Evolutionary conservation across 2,113 vertebrate species (phyloP), one percentile per base, ranked within the genome.

Genomic region (Stictonetta naevosa): DNA sequence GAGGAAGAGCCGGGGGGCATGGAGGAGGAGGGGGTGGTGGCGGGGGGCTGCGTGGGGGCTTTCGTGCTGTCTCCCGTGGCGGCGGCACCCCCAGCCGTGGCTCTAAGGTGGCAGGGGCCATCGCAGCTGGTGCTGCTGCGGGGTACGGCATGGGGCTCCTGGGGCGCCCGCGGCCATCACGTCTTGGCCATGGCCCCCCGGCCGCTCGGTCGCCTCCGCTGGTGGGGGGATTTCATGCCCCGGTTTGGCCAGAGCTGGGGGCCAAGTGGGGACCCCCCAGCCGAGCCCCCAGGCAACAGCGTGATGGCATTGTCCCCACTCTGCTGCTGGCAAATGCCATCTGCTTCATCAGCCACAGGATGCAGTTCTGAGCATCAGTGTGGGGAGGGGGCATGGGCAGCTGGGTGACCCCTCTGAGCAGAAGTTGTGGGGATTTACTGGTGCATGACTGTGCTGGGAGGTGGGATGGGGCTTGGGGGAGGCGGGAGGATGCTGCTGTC

Each of bases 61-160:
- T 92, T 48, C 85, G 90, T 11, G 34, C 90, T 13, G 2, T 76
- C 10, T 94, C 93, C 85, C 93, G 75, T 11, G 5, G 75, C 11
- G 31, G 69, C 0, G 59, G 69, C 23, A 29, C 52, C 34, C 19
- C 89, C 0, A 31, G 93, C 16, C 86, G 90, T 1, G 55, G 90
- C 77, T 94, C 93, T 0, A 94, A 92, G 42, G 66, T 86, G 81
- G 93, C 90, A 0, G 90, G 93, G 10, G 93, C 93, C 76, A 86
- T 94, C 10, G 90, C 90, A 0, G 93, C 93, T 3, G 93, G 93
- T 0, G 93, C 86, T 0, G 93, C 90, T 4, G 90, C 93, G 0
- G 93, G 90, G 5, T 95, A 90, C 3, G 90, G 93, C 9, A 93
- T 93, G 94, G 94, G 94, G 26, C 46, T 91, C 2, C 15, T 91